These are phyloP conservation scores for Columba livia DNA, from an alignment of 2,113 vertebrate genomes.

Conservation along the genomic window DNA sequence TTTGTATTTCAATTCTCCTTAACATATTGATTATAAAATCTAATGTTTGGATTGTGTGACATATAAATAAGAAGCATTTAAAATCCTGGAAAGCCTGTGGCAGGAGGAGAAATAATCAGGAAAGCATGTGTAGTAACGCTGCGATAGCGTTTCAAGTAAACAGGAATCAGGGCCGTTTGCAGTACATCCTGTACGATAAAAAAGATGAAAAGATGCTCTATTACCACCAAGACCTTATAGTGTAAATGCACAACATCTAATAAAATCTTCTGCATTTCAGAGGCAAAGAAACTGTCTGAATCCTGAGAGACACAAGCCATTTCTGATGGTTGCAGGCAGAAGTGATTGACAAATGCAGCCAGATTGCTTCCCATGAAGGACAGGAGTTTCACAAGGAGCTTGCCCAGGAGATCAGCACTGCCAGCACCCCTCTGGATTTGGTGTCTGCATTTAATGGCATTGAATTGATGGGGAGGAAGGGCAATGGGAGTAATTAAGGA, in stretches of 20 bases:
- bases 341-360: not conserved
- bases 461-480: not conserved
- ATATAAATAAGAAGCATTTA: not conserved
- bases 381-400: not conserved
- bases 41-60: not conserved
- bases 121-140: not conserved
- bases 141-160: slow-evolving; percentile 34
- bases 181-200: slow-evolving; percentile 39
- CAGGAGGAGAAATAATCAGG: slow-evolving; percentile 7
- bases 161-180: slow-evolving; percentile 26
- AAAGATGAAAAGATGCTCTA: not conserved
- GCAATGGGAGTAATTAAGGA: not conserved
- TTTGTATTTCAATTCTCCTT: not conserved
- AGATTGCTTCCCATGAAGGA: not conserved
- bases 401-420: not conserved
- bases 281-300: not conserved
- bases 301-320: not conserved
- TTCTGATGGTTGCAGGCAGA: not conserved
- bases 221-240: not conserved
- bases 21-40: not conserved
- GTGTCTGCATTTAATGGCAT: not conserved
- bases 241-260: not conserved
- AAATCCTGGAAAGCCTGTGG: not conserved
- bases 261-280: not conserved
- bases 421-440: not conserved